A percentile compares a stretch with the other conserved stretches of the same genome.
phyloP scores from a whole-genome alignment of 2,888 invertebrate genomes.

The Mimachlamys varia region DNA sequence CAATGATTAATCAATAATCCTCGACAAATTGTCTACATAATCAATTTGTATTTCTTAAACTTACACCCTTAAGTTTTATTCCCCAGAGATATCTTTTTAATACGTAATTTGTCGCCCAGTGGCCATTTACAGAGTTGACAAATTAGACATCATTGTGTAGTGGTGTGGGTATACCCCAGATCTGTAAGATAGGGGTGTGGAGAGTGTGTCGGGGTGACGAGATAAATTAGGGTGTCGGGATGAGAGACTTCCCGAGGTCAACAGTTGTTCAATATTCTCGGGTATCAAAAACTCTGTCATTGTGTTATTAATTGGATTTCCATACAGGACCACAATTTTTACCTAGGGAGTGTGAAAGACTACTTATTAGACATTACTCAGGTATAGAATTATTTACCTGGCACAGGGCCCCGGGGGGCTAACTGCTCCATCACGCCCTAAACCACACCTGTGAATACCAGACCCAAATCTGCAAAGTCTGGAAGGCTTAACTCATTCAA shows the following conservation, averaged over 20 bases:
- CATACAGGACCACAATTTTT: neutral
- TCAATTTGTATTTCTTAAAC: constrained; percentile 13
- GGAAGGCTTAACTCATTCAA: neutral
- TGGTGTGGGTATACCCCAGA: neutral
- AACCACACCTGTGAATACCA: neutral
- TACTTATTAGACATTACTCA: neutral
- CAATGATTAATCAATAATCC: neutral
- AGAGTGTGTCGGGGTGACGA: neutral
- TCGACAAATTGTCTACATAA: constrained; percentile 8
- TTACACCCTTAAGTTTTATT: constrained; percentile 3
- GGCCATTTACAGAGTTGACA: neutral
- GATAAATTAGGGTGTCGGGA: neutral
- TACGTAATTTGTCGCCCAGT: constrained; percentile 4
- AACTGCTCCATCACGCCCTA: neutral
- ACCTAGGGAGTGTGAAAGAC: neutral
- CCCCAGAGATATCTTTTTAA: constrained; percentile 8
- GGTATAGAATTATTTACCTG: neutral
- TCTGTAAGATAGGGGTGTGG: neutral
- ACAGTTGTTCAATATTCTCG: neutral
- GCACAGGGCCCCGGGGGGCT: neutral
- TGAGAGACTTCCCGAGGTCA: neutral
- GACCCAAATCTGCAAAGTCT: neutral
- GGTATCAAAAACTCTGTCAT: neutral
- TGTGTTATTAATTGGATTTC: constrained; percentile 20
- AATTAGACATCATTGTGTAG: neutral